Evolutionary conservation across 1,140 invertebrate genomes (phyloP).

Genomic region (Mycetomoellerius zeteki): DNA sequence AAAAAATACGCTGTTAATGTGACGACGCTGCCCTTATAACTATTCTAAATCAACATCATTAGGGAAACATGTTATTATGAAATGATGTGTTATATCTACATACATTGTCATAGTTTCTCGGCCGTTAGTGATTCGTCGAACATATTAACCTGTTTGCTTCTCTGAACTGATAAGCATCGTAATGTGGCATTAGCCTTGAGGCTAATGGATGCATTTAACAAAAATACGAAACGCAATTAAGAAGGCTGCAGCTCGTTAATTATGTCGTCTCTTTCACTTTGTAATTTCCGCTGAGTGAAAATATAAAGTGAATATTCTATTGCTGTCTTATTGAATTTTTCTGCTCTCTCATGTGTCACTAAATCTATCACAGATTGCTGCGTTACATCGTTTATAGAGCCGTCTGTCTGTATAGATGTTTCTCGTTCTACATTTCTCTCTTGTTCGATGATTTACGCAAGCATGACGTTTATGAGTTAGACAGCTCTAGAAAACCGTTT

Average conservation of each 20-base stretch:
- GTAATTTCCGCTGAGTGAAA: conserved; percentile 15
- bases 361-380: neutral
- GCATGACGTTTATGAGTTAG: neutral
- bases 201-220: conserved; percentile 49
- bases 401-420: neutral
- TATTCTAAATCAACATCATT: neutral
- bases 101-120: conserved; percentile 35
- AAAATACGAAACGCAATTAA: conserved; percentile 49
- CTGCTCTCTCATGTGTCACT: neutral
- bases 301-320: conserved; percentile 14
- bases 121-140: conserved; percentile 16
- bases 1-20: neutral
- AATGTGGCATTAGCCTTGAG: neutral
- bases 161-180: conserved; percentile 28
- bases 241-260: conserved; percentile 34
- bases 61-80: neutral
- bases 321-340: neutral
- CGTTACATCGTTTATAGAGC: neutral
- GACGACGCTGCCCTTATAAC: neutral
- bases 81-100: neutral
- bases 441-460: neutral
- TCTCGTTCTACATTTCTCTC: conserved; percentile 1
- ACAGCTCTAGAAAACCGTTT: neutral
- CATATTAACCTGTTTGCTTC: conserved; percentile 32
- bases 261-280: conserved; percentile 38